Evolutionary conservation across 2,797 vertebrate species (phyloP).

Genomic region (Enteromius thamalakanensis): DNA sequence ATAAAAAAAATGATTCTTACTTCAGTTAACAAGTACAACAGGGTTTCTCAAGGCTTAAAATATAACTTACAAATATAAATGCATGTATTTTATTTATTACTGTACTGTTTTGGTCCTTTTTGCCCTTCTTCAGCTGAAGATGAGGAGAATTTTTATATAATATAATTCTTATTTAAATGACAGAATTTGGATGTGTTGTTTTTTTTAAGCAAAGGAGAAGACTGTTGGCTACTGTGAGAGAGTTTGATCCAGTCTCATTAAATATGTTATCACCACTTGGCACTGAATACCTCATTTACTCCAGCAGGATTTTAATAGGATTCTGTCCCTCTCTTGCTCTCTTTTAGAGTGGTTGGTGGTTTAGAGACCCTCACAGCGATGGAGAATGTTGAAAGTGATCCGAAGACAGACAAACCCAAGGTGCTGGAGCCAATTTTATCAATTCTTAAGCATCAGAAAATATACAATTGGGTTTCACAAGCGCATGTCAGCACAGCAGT

Average conservation of each 20-base stretch:
- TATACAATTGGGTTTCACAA: neutral
- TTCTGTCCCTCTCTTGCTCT: conserved; percentile 30
- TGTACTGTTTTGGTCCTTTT: neutral
- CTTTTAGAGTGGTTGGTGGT: conserved; percentile 91
- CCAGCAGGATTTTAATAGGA: neutral
- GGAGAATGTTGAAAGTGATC: conserved; percentile 94
- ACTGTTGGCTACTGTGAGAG: neutral
- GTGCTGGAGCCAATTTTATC: conserved; percentile 67
- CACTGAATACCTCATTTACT: neutral
- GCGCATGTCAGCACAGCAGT: neutral
- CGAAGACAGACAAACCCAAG: conserved; percentile 94
- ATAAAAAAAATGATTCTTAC: neutral
- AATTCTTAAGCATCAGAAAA: conserved; percentile 7
- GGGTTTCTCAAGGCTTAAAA: neutral
- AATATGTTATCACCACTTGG: conserved; percentile 5
- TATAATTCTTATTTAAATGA: too few species aligned
- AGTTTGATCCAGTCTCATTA: conserved; percentile 8
- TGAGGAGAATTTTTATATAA: neutral
- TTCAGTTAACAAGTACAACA: neutral
- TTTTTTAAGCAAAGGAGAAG: neutral
- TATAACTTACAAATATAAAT: neutral
- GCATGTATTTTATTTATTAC: too few species aligned
- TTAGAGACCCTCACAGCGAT: conserved; percentile 94
- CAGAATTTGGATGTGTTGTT: neutral
- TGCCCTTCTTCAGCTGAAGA: neutral